A percentile compares a stretch with the other conserved stretches of the same genome.
phyloP scores from a whole-genome alignment of 2,888 invertebrate species.

The Agrotis ipsilon region DNA sequence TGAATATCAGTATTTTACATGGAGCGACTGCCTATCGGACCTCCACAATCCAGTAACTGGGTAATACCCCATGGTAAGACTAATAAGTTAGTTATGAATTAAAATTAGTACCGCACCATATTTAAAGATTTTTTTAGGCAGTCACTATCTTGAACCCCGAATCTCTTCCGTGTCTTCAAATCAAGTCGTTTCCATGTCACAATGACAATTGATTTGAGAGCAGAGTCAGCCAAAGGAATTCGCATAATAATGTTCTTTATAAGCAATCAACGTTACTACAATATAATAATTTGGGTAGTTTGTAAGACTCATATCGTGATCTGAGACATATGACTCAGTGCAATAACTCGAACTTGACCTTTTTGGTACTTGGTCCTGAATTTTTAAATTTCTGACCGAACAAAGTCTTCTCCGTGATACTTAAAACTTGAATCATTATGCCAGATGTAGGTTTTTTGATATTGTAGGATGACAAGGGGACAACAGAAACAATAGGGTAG shows the following conservation, averaged over 20 bases:
- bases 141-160: neutral
- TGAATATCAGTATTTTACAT: too few species aligned
- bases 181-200: neutral
- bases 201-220: neutral
- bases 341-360: neutral
- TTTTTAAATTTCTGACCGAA: neutral
- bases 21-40: too few species aligned
- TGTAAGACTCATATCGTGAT: conserved; percentile 4
- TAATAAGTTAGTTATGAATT: too few species aligned
- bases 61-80: too few species aligned
- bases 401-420: neutral
- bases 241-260: neutral
- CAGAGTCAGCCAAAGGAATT: neutral
- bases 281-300: conserved; percentile 5
- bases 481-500: too few species aligned
- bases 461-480: too few species aligned
- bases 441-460: too few species aligned
- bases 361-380: neutral
- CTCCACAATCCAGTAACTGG: too few species aligned
- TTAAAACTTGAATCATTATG: too few species aligned
- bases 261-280: neutral
- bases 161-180: neutral
- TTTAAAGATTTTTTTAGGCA: too few species aligned
- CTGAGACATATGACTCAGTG: conserved; percentile 10
- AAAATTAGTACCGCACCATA: too few species aligned